Percentiles rank a stretch among this genome's conserved stretches.
phyloP scores from a whole-genome alignment of 2,113 vertebrate species.

The Potamarius usumacintae region DNA sequence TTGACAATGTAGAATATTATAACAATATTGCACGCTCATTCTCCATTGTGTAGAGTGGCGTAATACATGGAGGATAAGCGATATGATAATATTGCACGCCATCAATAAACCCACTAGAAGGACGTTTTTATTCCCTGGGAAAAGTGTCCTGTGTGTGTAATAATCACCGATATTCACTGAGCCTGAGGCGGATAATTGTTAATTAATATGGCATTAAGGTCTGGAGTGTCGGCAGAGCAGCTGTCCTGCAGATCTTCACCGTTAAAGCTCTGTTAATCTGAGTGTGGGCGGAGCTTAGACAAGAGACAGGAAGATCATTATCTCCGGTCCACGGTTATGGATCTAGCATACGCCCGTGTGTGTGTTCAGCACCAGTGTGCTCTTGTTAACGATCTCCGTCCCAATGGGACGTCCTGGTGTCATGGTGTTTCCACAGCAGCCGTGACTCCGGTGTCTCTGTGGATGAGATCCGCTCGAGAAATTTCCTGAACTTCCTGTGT shows the following conservation, averaged over 20 bases:
- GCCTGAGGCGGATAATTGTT: no score
- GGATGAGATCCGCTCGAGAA: not conserved
- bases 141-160: no score
- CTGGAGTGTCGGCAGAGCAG: slow-evolving; percentile 20
- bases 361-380: not conserved
- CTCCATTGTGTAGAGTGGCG: not conserved
- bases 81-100: no score
- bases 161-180: no score
- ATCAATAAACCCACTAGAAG: no score
- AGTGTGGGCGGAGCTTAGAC: not conserved
- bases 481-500: not conserved
- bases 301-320: not conserved
- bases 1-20: no score
- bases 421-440: slow-evolving; percentile 44
- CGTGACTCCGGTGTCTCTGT: slow-evolving; percentile 21
- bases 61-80: no score
- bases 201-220: slow-evolving; percentile 28
- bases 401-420: slow-evolving; percentile 20
- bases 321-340: not conserved
- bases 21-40: no score
- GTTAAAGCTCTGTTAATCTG: slow-evolving; percentile 6
- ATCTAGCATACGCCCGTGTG: not conserved
- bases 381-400: slow-evolving; percentile 29
- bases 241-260: slow-evolving; percentile 12
- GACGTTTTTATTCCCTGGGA: no score